These are phyloP conservation scores for Argyra leucocephala DNA, from an alignment of 2,888 invertebrate species.

Conservation along the genomic window DNA sequence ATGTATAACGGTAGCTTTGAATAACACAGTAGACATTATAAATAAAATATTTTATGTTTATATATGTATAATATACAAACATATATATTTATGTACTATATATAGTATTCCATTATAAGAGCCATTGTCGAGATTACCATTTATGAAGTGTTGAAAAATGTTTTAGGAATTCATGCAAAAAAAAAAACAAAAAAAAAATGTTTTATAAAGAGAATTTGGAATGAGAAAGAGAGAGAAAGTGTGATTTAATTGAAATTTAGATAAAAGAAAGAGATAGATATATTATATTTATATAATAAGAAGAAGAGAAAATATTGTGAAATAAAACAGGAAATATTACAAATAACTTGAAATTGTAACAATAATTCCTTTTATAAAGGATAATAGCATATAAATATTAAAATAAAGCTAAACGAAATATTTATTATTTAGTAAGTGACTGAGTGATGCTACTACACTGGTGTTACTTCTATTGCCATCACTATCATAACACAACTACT, in stretches of 20 bases:
- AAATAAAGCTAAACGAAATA: slow-evolving; percentile 1
- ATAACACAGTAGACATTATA: neutral
- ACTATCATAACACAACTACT: too few relatives aligned
- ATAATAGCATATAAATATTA: neutral
- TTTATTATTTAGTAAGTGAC: too few relatives aligned
- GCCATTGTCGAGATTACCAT: slow-evolving; percentile 4
- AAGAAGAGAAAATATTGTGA: neutral
- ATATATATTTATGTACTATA: neutral
- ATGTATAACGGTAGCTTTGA: neutral
- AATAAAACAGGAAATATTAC: slow-evolving; percentile 6
- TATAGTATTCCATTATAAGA: neutral
- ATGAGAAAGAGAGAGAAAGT: too few relatives aligned
- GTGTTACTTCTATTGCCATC: too few relatives aligned
- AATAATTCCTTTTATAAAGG: slow-evolving; percentile 2
- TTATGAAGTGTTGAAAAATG: slow-evolving; percentile 6
- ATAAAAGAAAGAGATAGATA: neutral
- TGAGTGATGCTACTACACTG: neutral
- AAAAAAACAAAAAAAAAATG: neutral
- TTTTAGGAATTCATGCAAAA: slow-evolving; percentile 3
- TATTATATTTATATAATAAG: neutral
- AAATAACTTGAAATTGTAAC: slow-evolving; percentile 1
- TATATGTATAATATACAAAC: neutral
- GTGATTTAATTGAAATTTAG: too few relatives aligned
- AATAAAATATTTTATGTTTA: neutral
- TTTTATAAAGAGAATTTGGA: neutral